Base-by-base conservation (phyloP, 1,140 invertebrate species). In the Drosophila pseudoobscura region DNA sequence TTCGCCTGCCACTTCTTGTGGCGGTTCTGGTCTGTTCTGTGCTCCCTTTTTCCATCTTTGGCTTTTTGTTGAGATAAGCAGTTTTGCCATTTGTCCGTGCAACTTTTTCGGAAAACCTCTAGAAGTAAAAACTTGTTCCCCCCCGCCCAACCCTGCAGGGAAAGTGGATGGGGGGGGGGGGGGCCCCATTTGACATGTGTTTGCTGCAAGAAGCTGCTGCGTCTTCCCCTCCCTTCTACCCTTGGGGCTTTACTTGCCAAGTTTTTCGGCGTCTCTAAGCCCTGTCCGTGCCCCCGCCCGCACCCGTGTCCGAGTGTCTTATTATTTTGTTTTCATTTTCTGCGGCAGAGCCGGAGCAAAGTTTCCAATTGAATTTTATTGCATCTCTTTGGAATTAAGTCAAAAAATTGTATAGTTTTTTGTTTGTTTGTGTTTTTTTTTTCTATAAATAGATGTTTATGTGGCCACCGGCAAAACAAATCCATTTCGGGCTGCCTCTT, bases 241-340 rank as follows among this genome's bases (percentile, higher is more conserved):
- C 62, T 68, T 85, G 75, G 75, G 78, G 78, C 74, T 46, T 78
- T 77, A 78, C 51, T 78, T 85, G 78, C 61, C 82, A 85, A 85
- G 26, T 82, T 85, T 75, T 61, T 71, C 54, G 78, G 82, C 82
- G 78, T 87, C 82, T 65, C 54, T 66, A 59, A 75, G 62, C 61
- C 65, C 17, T 53, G 15, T 35, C 8, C 6, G 1, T 26, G 1
- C 45, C 1, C 44, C 0, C 5, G 1, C 45, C 1, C 44, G 2
- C 5, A 4, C 5, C 24, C 24, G 24, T 26, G 24, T 26, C 24
- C 24, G 15, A 54, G 39, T 55, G 17, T 68, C 49, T 58, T 15
- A 85, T 85, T 85, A 85, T 85, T 80, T 80, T 85, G 82, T 87
- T 87, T 85, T 87, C 82, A 87, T 87, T 87, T 80, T 74, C 76